Evolutionary conservation across 2,113 vertebrate species (phyloP), one percentile per base, ranked within the genome.

Genomic region (Poeciliopsis occidentalis): DNA sequence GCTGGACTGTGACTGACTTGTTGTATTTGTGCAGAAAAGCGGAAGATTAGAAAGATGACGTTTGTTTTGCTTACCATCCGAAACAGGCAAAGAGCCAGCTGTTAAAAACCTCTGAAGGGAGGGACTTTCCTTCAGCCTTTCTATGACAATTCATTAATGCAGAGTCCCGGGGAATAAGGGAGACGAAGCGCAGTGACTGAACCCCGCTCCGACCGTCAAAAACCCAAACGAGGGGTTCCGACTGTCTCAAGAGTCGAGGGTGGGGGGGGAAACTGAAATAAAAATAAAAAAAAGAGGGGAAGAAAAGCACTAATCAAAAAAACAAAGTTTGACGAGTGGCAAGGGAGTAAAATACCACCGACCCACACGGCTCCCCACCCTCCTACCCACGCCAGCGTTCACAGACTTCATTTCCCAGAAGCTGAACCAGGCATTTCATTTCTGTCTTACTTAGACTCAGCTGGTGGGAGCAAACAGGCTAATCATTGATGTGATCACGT

Each of bases 131-230:
- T 37, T 41, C n/a, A 60, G 26, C 8, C n/a, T 41, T 44, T n/a
- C 27, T 31, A 29, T 4, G 10, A 72, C 0, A 44, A 4, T 17
- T 22, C 44, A 76, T 70, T 61, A 69, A 41, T 47, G 65, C 82
- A 78, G 78, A 88, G 88, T 89, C 83, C 75, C 81, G 76, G 64
- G 72, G 81, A 83, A 73, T 65, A 72, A 78, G 72, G 12, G 63
- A 69, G 5, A 37, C 39, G 60, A 57, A 82, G 69, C 8, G 29
- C 78, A 79, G 69, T 69, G 63, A 19, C 54, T 54, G 17, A 68
- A 69, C 80, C 85, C 84, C 81, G 74, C 81, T 39, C 89, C 62
- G 71, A 60, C 66, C 61, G 64, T 19, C 1, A 63, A 78, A 70
- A 79, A 60, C 62, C 57, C 69, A 64, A 68, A 26, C 78, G 69